These are phyloP conservation scores for Stegophylla sp. DNA, from an alignment of 2,888 invertebrate genomes.

Conservation along the genomic window DNA sequence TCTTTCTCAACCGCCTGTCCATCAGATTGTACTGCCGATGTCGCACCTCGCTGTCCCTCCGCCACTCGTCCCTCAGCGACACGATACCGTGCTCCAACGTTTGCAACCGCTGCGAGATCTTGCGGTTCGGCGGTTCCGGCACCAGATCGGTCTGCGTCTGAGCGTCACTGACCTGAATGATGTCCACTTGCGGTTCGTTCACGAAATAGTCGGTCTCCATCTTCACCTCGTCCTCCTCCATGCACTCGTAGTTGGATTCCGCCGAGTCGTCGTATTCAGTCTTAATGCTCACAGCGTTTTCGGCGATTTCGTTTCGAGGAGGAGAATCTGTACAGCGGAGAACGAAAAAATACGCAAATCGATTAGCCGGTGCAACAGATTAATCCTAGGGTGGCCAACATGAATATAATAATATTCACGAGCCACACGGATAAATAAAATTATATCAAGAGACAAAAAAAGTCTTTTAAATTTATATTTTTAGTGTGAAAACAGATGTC, in stretches of 20 bases:
- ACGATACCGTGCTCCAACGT: conserved; percentile 17
- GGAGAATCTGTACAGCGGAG: conserved; percentile 37
- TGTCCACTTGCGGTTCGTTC: conserved; percentile 46
- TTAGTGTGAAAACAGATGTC: too few relatives aligned
- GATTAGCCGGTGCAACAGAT: too few relatives aligned
- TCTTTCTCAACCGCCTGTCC: conserved; percentile 2
- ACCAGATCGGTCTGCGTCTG: conserved; percentile 36
- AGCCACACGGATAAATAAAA: too few relatives aligned
- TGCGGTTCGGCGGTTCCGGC: background rate
- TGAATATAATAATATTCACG: too few relatives aligned
- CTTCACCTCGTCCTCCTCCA: conserved; percentile 2
- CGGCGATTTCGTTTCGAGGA: background rate
- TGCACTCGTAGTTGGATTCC: too few relatives aligned
- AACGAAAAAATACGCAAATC: too few relatives aligned
- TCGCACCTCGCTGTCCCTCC: conserved; percentile 15
- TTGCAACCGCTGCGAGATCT: conserved; percentile 2
- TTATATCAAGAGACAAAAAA: too few relatives aligned
- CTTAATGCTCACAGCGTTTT: background rate
- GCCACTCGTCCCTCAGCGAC: conserved; percentile 12
- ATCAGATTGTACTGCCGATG: conserved; percentile 16
- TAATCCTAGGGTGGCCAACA: too few relatives aligned
- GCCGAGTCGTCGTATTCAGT: conserved; percentile 33
- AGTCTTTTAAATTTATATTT: too few relatives aligned
- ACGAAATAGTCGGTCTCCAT: conserved; percentile 38
- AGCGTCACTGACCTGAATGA: conserved; percentile 39